These are phyloP conservation scores for Hydropsyche betteni DNA, from an alignment of 2,888 invertebrate genomes.

Conservation along the genomic window DNA sequence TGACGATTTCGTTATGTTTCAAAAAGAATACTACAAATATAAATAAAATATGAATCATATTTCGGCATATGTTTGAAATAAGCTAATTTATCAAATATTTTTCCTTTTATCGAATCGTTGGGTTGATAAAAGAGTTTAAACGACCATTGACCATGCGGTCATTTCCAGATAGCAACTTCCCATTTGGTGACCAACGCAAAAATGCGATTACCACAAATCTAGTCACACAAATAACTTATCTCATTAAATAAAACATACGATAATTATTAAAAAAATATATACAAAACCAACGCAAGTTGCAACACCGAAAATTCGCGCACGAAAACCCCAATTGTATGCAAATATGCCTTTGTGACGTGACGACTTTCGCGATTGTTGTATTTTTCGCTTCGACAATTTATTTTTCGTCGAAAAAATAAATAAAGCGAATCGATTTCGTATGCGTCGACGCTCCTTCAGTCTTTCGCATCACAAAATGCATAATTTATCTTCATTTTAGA, in stretches of 20 bases:
- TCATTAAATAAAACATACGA: no score
- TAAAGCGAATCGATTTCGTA: not conserved
- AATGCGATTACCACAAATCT: not conserved
- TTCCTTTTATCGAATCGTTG: no score
- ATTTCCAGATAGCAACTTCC: not conserved
- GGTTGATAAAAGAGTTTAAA: no score
- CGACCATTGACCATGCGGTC: constrained; percentile 6
- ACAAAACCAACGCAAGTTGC: no score
- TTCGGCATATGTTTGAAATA: no score
- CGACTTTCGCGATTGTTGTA: constrained; percentile 6
- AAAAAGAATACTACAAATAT: no score
- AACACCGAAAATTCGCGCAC: not conserved
- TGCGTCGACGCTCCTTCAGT: not conserved
- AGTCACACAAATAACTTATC: no score
- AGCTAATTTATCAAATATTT: no score
- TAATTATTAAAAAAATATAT: no score
- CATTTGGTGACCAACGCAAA: constrained; percentile 12
- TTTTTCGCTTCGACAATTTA: not conserved
- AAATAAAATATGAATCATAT: no score
- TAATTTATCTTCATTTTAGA: not conserved
- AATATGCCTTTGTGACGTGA: not conserved
- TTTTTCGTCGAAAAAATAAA: not conserved
- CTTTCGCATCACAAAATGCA: not conserved
- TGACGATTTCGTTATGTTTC: no score
- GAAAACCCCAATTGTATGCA: constrained; percentile 19